Conservation (phyloP, 2,113 vertebrate genomes). For the Solenodon paradoxus region DNA sequence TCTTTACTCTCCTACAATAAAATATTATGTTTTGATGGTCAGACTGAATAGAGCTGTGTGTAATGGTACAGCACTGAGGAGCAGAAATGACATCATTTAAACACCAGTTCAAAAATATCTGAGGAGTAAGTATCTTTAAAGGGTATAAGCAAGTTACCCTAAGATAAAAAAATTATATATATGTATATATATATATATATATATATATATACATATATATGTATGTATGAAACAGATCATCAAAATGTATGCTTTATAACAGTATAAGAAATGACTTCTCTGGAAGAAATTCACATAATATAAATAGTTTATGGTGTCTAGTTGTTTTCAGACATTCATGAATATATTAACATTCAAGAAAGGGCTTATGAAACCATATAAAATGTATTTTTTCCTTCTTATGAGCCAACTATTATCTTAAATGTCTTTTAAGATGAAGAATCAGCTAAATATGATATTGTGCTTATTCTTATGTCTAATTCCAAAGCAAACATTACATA, state of each 20-base stretch:
- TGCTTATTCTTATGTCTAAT: slow-evolving; percentile 70
- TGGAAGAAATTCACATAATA: slow-evolving; percentile 77
- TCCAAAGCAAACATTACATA: slow-evolving; percentile 61
- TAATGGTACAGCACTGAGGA: neutral
- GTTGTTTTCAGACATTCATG: slow-evolving; percentile 74
- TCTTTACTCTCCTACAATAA: neutral
- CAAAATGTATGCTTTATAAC: slow-evolving; percentile 65
- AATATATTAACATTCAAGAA: slow-evolving; percentile 80
- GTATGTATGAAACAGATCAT: slow-evolving; percentile 80
- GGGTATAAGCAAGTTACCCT: neutral
- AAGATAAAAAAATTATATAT: neutral
- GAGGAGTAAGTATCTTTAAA: slow-evolving; percentile 3
- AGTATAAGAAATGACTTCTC: slow-evolving; percentile 75
- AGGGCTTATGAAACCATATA: slow-evolving; percentile 62
- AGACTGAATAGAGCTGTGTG: neutral
- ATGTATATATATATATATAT: no score
- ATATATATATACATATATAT: no score
- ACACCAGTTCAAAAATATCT: neutral
- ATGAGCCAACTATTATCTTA: slow-evolving; percentile 62
- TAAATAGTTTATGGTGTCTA: slow-evolving; percentile 75
- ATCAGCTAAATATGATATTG: slow-evolving; percentile 64
- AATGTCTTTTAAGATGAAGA: slow-evolving; percentile 65
- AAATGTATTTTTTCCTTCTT: slow-evolving; percentile 52
- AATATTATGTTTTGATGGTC: neutral
- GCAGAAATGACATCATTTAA: neutral